Base-by-base conservation (phyloP, 2,888 invertebrate genomes). In the Smittia sp. region DNA sequence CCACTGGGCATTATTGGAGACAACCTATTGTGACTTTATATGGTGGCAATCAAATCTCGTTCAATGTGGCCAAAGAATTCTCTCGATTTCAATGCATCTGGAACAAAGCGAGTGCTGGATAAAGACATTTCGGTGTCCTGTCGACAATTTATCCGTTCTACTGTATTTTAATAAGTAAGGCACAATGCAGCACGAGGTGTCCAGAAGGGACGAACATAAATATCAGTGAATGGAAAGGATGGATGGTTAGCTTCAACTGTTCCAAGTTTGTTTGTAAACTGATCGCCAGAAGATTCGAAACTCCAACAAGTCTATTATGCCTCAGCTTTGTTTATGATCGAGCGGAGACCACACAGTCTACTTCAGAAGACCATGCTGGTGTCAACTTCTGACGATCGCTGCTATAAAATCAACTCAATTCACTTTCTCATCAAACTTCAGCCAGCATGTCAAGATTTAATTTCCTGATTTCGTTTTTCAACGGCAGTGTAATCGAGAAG, bases 41-140 rank as follows among this genome's bases (percentile, higher is more conserved):
- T 69, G 22, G 22, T 54, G 41, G 25, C 52, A 69, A 69, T 69
- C 69, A 69, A 69, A 69, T 69, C 18, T 69, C 69, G 69, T 52
- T 69, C 69, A 69, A 69, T 54, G 54, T 69, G 54, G 54, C 69
- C 52, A 69, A 41, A 69, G 25, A 15, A 32, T 38, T 66, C 15
- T 38, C 4, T 6, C 32, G n/a, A n/a, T 66, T 66, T 66, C 41
- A 13, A 25, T 25, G 22, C n/a, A 68, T 24, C 39, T 68, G 68
- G 13, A 66, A 68, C 41, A 68, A 68, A 22, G 32, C 41, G 20
- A 11, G 27, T 24, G 22, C 11, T n/a, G 6, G 39, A 68, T 46
- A 68, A 24, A 68, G 68, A 20, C 25, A 68, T 69, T 54, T 20
- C 20, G n/a, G 32, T 25, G 18, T 69, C 25, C 15, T 69, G 69